Conservation (phyloP, 2,113 vertebrate species). For the Daphoenositta chrysoptera region DNA sequence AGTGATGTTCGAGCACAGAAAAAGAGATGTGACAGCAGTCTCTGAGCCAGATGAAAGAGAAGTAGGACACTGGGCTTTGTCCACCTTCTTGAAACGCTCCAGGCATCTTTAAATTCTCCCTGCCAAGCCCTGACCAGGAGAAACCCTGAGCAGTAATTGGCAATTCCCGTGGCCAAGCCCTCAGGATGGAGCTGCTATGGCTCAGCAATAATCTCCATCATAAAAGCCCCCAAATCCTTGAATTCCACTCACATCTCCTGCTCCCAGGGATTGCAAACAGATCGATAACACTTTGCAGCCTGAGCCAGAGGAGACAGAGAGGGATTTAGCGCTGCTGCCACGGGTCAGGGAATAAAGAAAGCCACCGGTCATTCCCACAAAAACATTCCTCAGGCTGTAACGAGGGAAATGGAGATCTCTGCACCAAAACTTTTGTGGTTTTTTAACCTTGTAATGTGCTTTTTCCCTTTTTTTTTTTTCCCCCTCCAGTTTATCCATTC, state of each 20-base stretch:
- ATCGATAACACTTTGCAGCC: not conserved
- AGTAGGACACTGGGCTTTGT: not conserved
- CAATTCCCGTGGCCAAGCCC: not conserved
- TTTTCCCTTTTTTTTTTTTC: accelerated
- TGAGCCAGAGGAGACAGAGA: not conserved
- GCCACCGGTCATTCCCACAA: not conserved
- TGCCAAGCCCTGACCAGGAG: not conserved
- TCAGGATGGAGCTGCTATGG: not conserved
- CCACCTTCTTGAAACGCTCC: not conserved
- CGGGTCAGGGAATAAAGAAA: not conserved
- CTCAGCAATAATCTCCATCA: constrained; percentile 24
- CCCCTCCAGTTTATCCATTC: not conserved
- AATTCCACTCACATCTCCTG: constrained; percentile 42
- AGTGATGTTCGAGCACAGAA: not conserved
- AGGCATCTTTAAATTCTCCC: not conserved
- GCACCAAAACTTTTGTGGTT: not conserved
- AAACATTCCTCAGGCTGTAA: not conserved
- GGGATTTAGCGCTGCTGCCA: constrained; percentile 20
- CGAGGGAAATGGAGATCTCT: not conserved
- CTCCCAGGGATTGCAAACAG: constrained; percentile 18
- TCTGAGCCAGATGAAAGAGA: not conserved
- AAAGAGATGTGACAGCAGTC: not conserved
- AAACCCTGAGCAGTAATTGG: not conserved
- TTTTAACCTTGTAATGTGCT: not conserved
- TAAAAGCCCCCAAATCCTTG: constrained; percentile 10